These are phyloP conservation scores for Diabrotica balteata DNA, from an alignment of 2,888 invertebrate genomes.

Conservation along the genomic window DNA sequence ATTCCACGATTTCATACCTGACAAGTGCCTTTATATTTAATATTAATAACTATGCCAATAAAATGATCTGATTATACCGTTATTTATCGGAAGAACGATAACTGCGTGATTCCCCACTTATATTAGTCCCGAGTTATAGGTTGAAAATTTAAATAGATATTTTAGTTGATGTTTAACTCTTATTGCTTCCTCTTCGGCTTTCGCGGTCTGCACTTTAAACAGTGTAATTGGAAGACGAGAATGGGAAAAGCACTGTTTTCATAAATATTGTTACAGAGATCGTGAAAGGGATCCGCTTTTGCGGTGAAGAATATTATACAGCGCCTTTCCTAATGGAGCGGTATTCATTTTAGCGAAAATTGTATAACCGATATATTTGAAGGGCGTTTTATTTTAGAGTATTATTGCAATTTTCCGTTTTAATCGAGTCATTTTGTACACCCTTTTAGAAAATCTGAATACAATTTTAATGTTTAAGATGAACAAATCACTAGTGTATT, in stretches of 20 bases:
- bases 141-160: conserved; percentile 26
- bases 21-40: conserved; percentile 19
- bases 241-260: conserved; percentile 19
- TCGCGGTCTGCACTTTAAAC: conserved; percentile 13
- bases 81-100: conserved; percentile 20
- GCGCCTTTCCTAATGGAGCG: not conserved
- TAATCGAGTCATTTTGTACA: too few relatives aligned
- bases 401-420: too few relatives aligned
- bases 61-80: conserved; percentile 26
- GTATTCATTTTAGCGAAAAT: conserved; percentile 6
- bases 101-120: conserved; percentile 22
- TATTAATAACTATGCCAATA: conserved; percentile 26
- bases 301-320: conserved; percentile 5
- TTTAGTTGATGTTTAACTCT: conserved; percentile 28
- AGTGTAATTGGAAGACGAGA: conserved; percentile 22
- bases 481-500: too few relatives aligned
- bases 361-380: not conserved
- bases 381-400: too few relatives aligned
- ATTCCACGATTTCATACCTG: conserved; percentile 22
- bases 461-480: too few relatives aligned
- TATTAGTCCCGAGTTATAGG: conserved; percentile 29
- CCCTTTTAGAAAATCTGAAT: too few relatives aligned
- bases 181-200: conserved; percentile 25
- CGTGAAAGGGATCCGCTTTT: conserved; percentile 10
- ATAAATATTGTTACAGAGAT: conserved; percentile 14